Conservation (phyloP, 1,140 invertebrate species). For the Panulirus ornatus region DNA sequence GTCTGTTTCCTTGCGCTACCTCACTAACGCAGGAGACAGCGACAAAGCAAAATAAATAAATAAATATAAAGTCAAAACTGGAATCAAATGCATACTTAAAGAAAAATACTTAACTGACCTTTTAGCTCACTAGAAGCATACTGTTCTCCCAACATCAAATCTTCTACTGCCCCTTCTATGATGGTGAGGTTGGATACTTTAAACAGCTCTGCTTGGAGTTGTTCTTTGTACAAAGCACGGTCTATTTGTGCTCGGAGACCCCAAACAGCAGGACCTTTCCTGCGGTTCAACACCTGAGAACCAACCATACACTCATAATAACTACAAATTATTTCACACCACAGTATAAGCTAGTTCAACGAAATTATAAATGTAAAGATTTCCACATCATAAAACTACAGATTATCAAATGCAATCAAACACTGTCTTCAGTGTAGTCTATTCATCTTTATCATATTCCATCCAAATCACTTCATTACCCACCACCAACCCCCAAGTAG, state of each 20-base stretch:
- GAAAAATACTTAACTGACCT: background rate
- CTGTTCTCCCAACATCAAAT: conserved; percentile 81
- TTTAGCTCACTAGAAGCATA: background rate
- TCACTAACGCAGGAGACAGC: no score
- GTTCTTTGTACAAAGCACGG: conserved; percentile 87
- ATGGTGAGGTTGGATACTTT: conserved; percentile 85
- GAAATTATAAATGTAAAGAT: background rate
- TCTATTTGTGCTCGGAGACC: conserved; percentile 95
- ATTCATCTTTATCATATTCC: no score
- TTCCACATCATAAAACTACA: background rate
- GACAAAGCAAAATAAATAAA: no score
- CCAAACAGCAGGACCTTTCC: conserved; percentile 93
- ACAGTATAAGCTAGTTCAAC: background rate
- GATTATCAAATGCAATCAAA: no score
- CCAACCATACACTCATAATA: background rate
- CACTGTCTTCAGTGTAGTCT: no score
- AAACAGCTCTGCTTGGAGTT: conserved; percentile 89
- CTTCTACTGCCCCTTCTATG: conserved; percentile 88
- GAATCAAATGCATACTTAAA: background rate
- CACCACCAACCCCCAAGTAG: no score
- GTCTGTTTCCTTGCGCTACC: no score
- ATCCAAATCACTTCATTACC: no score
- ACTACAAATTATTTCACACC: background rate
- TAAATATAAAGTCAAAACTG: background rate
- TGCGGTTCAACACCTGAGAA: conserved; percentile 84